Evolutionary conservation across 2,888 invertebrate genomes (phyloP).

Genomic region (Ochropacha duplaris): DNA sequence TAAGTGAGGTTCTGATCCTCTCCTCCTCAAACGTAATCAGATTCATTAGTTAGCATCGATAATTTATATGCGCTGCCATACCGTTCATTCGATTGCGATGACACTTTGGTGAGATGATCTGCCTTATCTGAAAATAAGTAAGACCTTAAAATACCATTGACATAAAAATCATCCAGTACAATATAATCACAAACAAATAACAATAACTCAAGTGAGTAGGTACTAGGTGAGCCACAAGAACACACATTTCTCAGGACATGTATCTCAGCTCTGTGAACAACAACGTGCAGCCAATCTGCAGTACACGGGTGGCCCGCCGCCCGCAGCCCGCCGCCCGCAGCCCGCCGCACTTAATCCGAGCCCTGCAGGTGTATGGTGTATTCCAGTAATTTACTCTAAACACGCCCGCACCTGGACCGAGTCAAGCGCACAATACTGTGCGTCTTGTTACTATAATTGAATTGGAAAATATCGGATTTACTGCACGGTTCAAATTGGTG

Average conservation of each 20-base stretch:
- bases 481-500: neutral
- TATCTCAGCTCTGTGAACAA: neutral
- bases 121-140: too few species aligned
- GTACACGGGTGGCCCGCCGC: neutral
- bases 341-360: neutral
- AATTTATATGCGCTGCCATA: too few species aligned
- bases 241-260: neutral
- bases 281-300: neutral
- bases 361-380: neutral
- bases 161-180: too few species aligned
- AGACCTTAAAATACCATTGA: neutral
- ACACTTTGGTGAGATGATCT: too few species aligned
- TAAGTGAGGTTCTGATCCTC: too few species aligned
- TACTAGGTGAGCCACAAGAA: neutral
- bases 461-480: neutral
- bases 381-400: constrained; percentile 4
- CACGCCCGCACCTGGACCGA: constrained; percentile 3
- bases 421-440: neutral
- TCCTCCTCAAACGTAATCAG: too few species aligned
- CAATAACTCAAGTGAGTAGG: too few species aligned
- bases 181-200: neutral
- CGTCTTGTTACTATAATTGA: neutral
- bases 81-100: too few species aligned
- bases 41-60: too few species aligned
- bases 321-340: too few species aligned